Evolutionary conservation across 2,797 vertebrate genomes (phyloP).

Genomic region (Malacoraja senta): DNA sequence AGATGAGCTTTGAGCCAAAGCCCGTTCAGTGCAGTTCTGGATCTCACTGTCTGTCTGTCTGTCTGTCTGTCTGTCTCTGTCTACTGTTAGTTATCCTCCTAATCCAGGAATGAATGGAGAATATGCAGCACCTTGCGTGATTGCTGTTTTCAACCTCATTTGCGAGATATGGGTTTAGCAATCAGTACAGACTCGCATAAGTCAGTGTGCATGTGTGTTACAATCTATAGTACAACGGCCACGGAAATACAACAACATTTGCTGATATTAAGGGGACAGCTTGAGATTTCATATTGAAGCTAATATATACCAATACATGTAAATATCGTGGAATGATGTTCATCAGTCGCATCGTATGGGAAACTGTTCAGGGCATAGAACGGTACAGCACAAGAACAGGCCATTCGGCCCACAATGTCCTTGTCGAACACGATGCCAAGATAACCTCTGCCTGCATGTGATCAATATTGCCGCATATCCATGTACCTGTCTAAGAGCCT

Average conservation of each 20-base stretch:
- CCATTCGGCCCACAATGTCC: no score
- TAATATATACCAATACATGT: background rate
- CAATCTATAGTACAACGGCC: background rate
- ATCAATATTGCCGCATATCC: no score
- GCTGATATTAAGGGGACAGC: background rate
- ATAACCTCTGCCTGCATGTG: no score
- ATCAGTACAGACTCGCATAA: background rate
- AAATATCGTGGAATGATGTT: background rate
- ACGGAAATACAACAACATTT: background rate
- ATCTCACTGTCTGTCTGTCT: background rate
- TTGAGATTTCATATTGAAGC: background rate
- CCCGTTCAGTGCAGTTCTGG: background rate
- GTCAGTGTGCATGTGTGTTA: background rate
- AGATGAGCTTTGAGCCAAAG: background rate
- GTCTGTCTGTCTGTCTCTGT: background rate
- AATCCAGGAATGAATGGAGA: background rate
- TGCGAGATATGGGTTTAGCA: background rate
- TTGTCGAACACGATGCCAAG: no score
- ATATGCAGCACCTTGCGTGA: background rate
- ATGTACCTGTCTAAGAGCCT: no score
- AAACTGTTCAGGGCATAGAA: background rate
- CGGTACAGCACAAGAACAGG: no score
- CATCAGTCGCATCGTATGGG: background rate
- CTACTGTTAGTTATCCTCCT: background rate
- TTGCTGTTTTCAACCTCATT: background rate